These are phyloP conservation scores for Mesoclemmys tuberculata DNA, from an alignment of 2,113 vertebrate genomes.

Conservation along the genomic window DNA sequence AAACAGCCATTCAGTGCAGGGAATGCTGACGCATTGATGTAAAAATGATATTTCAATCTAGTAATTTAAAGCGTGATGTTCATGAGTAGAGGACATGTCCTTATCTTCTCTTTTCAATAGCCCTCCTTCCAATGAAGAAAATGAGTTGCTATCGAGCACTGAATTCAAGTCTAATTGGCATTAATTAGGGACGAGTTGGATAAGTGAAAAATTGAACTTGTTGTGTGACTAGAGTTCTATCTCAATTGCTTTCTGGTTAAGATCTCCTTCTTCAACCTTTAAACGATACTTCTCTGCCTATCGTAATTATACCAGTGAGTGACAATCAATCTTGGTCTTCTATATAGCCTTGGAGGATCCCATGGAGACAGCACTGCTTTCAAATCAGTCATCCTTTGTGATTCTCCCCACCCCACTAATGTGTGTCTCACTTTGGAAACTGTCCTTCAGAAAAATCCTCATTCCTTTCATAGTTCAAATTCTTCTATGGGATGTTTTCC, in stretches of 20 bases:
- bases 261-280: constrained; percentile 23
- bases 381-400: background rate
- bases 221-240: constrained; percentile 38
- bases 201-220: constrained; percentile 27
- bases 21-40: background rate
- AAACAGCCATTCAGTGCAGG: background rate
- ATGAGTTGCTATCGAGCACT: background rate
- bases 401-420: background rate
- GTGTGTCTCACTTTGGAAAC: constrained; percentile 31
- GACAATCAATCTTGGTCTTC: background rate
- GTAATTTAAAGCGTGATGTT: background rate
- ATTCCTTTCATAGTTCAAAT: background rate
- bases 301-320: constrained; percentile 1
- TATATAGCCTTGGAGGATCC: background rate
- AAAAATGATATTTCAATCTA: background rate
- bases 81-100: background rate
- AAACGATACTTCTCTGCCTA: constrained; percentile 9
- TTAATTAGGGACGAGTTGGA: constrained; percentile 48
- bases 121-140: background rate
- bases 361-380: constrained; percentile 15
- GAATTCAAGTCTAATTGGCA: constrained; percentile 37
- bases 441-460: background rate
- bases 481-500: constrained; percentile 13
- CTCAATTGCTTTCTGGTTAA: constrained; percentile 46
- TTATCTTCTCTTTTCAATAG: background rate